These are phyloP conservation scores for Gambusia yucatana DNA, from an alignment of 2,797 vertebrate species.

Conservation along the genomic window DNA sequence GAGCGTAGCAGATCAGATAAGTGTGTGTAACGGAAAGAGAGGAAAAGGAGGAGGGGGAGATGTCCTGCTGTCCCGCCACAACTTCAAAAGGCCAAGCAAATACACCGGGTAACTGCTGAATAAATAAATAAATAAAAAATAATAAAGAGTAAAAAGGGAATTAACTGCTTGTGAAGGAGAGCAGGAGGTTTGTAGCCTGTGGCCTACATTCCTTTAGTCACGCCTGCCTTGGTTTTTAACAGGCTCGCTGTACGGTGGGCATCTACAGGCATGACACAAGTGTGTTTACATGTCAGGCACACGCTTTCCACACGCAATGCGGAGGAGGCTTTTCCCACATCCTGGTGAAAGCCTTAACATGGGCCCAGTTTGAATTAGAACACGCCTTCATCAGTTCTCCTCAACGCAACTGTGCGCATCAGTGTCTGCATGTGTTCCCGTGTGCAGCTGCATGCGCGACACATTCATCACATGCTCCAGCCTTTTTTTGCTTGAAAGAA, in stretches of 20 bases:
- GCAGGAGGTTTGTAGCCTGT: slow-evolving; percentile 55
- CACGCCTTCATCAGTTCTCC: slow-evolving; percentile 41
- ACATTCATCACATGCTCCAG: slow-evolving; percentile 10
- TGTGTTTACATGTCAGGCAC: slow-evolving; percentile 63
- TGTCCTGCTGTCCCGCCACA: slow-evolving; percentile 60
- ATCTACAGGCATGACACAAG: slow-evolving; percentile 68
- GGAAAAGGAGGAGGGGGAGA: slow-evolving; percentile 45
- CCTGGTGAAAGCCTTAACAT: slow-evolving; percentile 27
- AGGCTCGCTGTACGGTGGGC: slow-evolving; percentile 54
- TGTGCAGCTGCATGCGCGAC: slow-evolving; percentile 38
- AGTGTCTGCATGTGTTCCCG: slow-evolving; percentile 17
- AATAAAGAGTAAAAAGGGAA: slow-evolving; percentile 19
- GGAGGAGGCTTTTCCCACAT: slow-evolving; percentile 31
- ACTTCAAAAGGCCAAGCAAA: slow-evolving; percentile 64
- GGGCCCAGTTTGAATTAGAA: slow-evolving; percentile 53
- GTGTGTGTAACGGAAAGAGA: slow-evolving; percentile 22
- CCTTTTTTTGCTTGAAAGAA: slow-evolving; percentile 16
- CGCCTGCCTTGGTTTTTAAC: slow-evolving; percentile 62
- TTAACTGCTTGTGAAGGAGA: slow-evolving; percentile 17
- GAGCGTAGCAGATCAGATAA: slow-evolving; percentile 38
- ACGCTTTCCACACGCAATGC: slow-evolving; percentile 68
- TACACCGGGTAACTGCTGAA: slow-evolving; percentile 48
- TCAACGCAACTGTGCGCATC: slow-evolving; percentile 38
- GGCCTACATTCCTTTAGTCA: slow-evolving; percentile 71
- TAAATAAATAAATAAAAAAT: slow-evolving; percentile 2